phyloP scores from a whole-genome alignment of 2,888 invertebrate genomes.

The Pyralis farinalis region DNA sequence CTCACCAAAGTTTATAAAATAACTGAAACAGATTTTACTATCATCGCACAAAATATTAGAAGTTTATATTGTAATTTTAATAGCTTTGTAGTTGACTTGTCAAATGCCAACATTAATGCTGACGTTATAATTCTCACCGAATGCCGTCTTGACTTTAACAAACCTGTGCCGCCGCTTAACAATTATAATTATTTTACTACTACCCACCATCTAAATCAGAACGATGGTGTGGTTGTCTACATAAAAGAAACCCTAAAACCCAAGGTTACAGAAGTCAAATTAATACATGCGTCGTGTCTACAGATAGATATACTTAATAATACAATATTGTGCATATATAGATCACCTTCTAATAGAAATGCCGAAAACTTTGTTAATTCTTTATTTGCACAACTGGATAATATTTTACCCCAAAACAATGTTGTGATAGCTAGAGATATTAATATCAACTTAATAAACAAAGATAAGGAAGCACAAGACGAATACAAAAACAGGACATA shows the following conservation, averaged over 20 bases:
- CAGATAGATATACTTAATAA: slow-evolving; percentile 5
- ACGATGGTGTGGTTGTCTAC: neutral
- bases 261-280: neutral
- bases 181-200: neutral
- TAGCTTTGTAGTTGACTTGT: neutral
- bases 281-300: slow-evolving; percentile 9
- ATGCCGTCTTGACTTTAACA: neutral
- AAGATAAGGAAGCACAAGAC: too few relatives aligned
- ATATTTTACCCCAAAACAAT: slow-evolving; percentile 10
- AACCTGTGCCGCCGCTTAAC: neutral
- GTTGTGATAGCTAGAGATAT: slow-evolving; percentile 19
- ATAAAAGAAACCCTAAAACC: neutral
- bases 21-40: neutral
- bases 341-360: slow-evolving; percentile 17
- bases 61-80: slow-evolving; percentile 1
- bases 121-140: neutral
- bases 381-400: slow-evolving; percentile 12
- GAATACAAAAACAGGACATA: too few relatives aligned
- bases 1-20: neutral
- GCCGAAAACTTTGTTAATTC: slow-evolving; percentile 16
- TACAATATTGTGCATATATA: slow-evolving; percentile 16
- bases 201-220: neutral
- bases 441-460: slow-evolving; percentile 15
- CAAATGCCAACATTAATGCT: neutral
- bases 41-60: neutral